These are phyloP conservation scores for Numenius phaeopus DNA, from an alignment of 2,797 vertebrate species.

Conservation along the genomic window DNA sequence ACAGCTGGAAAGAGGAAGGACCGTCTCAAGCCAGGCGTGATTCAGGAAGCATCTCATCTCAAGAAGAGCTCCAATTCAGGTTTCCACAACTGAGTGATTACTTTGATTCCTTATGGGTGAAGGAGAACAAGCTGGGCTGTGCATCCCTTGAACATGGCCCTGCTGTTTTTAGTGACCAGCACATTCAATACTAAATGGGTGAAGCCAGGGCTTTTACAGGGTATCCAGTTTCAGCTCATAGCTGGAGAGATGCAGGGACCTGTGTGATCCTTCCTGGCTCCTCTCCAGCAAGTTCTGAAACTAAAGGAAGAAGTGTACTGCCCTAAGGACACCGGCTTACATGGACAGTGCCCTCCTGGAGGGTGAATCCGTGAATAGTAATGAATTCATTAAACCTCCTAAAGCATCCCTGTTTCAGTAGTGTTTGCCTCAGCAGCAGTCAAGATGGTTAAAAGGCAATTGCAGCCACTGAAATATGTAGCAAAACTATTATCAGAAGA, in stretches of 20 bases:
- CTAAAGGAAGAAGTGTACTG: background rate
- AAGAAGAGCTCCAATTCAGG: background rate
- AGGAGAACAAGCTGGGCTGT: background rate
- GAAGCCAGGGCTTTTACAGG: background rate
- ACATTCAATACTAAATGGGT: fast-evolving
- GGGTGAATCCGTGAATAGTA: conserved; percentile 42
- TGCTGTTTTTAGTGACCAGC: background rate
- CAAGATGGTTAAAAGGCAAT: conserved; percentile 66
- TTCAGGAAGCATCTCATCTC: background rate
- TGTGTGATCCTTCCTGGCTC: background rate
- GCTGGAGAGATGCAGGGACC: background rate
- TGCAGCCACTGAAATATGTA: conserved; percentile 48
- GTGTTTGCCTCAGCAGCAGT: conserved; percentile 43
- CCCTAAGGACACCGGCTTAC: background rate
- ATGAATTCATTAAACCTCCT: conserved; percentile 47
- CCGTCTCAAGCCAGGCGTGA: background rate
- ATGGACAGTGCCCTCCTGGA: conserved; percentile 5
- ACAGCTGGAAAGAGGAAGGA: background rate
- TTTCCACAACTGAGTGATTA: background rate
- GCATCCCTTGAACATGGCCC: background rate
- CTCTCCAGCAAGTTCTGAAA: conserved; percentile 16
- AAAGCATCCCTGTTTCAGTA: conserved; percentile 12
- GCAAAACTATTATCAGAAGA: conserved; percentile 78
- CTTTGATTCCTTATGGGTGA: background rate
- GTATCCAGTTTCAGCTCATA: background rate